Evolutionary conservation across 2,797 vertebrate species (phyloP).

Genomic region (Anniella stebbinsi): DNA sequence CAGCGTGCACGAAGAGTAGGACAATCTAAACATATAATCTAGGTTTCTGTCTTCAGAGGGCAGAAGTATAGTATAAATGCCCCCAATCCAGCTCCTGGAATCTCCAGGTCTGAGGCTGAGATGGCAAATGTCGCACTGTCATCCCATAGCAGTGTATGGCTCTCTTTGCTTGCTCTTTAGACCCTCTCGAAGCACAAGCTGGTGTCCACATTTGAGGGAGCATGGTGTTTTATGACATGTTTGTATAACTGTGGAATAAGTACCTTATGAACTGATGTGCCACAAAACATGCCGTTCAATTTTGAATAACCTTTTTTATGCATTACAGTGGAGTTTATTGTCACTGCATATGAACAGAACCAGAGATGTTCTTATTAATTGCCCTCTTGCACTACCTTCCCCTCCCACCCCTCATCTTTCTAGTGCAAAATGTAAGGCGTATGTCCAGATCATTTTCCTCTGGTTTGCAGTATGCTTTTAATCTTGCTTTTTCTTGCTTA

Average conservation of each 20-base stretch:
- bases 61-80: background rate
- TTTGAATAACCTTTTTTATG: background rate
- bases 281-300: background rate
- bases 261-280: background rate
- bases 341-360: too few relatives aligned
- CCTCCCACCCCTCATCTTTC: background rate
- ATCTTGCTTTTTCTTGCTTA: background rate
- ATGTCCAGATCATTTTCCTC: background rate
- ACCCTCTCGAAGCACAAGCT: too few relatives aligned
- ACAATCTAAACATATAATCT: background rate
- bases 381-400: background rate
- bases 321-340: background rate
- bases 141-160: background rate
- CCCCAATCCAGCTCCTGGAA: background rate
- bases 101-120: background rate
- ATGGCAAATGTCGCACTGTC: background rate
- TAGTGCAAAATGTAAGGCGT: too few relatives aligned
- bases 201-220: background rate
- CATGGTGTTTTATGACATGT: background rate
- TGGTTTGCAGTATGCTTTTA: background rate
- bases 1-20: background rate
- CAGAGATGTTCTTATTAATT: background rate
- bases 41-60: background rate
- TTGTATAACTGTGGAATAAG: background rate
- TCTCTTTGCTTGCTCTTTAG: background rate